phyloP scores from a whole-genome alignment of 2,888 invertebrate species.

The Eupithecia dodoneata region DNA sequence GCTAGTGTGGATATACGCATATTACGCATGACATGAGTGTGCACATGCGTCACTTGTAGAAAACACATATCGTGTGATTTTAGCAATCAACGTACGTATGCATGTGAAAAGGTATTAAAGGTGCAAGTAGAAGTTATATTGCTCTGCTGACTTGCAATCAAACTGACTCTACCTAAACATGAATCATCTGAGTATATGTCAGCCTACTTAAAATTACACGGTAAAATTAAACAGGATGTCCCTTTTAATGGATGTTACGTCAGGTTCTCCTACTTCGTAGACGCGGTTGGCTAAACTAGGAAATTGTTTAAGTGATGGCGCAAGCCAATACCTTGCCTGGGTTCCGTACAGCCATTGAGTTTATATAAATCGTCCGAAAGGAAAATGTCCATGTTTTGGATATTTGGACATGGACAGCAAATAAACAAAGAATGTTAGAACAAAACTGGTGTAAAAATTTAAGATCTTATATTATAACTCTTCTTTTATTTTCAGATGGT shows the following conservation, averaged over 20 bases:
- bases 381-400: neutral
- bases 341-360: neutral
- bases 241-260: constrained; percentile 1
- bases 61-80: too few relatives aligned
- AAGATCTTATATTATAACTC: neutral
- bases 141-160: neutral
- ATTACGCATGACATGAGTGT: too few relatives aligned
- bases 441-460: neutral
- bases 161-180: neutral
- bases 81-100: too few relatives aligned
- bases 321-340: neutral
- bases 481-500: constrained; percentile 49
- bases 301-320: neutral
- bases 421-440: neutral
- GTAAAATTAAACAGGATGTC: neutral
- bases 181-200: neutral
- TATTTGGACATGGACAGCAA: too few relatives aligned
- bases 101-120: too few relatives aligned
- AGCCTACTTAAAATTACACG: neutral
- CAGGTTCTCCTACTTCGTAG: neutral
- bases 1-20: too few relatives aligned
- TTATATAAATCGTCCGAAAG: neutral
- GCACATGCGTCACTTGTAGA: too few relatives aligned
- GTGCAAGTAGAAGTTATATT: neutral
- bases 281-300: neutral